A percentile compares a stretch with the other conserved stretches of the same genome.
Evolutionary conservation across 2,888 invertebrate species (phyloP).

Genomic region (Parnassius orleans): DNA sequence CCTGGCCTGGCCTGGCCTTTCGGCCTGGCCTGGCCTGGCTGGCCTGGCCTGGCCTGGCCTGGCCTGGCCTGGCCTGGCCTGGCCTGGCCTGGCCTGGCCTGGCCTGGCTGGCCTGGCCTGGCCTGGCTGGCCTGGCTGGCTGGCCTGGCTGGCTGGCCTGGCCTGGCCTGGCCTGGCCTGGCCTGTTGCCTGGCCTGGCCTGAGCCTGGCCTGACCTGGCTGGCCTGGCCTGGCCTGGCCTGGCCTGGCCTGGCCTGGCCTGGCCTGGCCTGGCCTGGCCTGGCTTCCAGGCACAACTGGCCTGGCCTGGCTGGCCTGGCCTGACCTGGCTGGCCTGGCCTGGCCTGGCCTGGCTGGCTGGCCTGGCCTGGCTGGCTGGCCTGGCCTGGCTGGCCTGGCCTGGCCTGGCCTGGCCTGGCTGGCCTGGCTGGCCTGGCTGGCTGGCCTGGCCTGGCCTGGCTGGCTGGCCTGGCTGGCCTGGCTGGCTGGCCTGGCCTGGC

Average conservation of each 20-base stretch:
- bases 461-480: too few relatives aligned
- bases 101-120: slow-evolving; percentile 16
- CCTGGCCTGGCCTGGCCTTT: slow-evolving; percentile 34
- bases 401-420: too few relatives aligned
- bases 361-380: too few relatives aligned
- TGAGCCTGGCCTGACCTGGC: too few relatives aligned
- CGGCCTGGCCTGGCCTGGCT: slow-evolving; percentile 30
- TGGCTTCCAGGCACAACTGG: too few relatives aligned
- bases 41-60: slow-evolving; percentile 36
- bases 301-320: neutral
- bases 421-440: too few relatives aligned
- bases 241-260: neutral
- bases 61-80: slow-evolving; percentile 33
- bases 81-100: slow-evolving; percentile 32
- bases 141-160: too few relatives aligned
- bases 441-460: too few relatives aligned
- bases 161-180: too few relatives aligned
- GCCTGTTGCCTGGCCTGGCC: neutral
- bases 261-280: neutral
- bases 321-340: slow-evolving; percentile 2
- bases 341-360: too few relatives aligned
- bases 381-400: too few relatives aligned
- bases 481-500: slow-evolving; percentile 23
- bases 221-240: neutral
- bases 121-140: neutral